Base-by-base conservation (phyloP, 2,888 invertebrate genomes). In the Pyrochroa serraticornis region DNA sequence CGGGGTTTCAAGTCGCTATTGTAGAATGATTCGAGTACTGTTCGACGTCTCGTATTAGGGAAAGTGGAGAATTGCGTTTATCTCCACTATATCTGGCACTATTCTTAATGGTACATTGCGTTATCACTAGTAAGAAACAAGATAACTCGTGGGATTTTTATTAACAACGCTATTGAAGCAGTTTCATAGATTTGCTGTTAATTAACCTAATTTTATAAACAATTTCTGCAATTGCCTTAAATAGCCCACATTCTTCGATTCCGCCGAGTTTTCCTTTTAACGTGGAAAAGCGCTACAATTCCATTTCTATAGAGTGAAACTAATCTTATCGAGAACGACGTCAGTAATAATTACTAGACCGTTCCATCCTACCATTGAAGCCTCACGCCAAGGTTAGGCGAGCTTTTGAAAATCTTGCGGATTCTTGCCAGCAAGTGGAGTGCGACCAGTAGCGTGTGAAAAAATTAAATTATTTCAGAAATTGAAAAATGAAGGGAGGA, bases 1-100 rank as follows among this genome's bases (percentile, higher is more conserved):
- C 22, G 22, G 22, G n/a, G 22, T 5, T 22, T 22, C 22, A 22
- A 22, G 22, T 22, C 22, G 46, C 46, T 53, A 46, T 34, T 10
- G 12, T 13, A 13, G 51, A 38, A 52, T 36, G 42, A 51, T 12
- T 42, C 34, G 35, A 13, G 35, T 36, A 33, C 34, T 46, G 39
- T 53, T 53, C 35, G 46, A 45, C 52, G 45, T 53, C 53, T 53
- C 41, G 38, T 22, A 51, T 31, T 38, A 51, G 55, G 60, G 60
- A 60, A 60, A 60, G 60, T 60, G 54, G 49, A 31, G 32, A 46
- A 41, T 39, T 53, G 53, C 36, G 45, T 41, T 53, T 53, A 41
- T 53, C 53, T 53, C 43, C 43, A 34, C 37, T 51, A 37, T 38
- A 37, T 31, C 36, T 44, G 33, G 37, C 44, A 44, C 45, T 46